A percentile compares a stretch with the other conserved stretches of the same genome.
Conservation (phyloP, 92 coral and sea anemone species). For the Paragorgia papillata region DNA sequence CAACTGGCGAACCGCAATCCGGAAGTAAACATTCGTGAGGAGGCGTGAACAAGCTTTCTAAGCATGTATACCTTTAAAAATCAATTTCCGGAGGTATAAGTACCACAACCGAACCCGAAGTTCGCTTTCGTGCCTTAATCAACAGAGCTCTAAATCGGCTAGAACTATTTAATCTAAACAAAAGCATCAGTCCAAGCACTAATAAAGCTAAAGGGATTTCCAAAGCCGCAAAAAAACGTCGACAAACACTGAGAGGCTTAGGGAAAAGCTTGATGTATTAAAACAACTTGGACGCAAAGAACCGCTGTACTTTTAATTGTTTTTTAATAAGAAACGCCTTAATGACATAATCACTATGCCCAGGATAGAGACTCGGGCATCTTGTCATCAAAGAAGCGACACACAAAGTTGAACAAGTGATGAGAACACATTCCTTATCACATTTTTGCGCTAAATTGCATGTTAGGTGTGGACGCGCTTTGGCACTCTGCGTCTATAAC, state of each 20-base stretch:
- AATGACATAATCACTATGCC: no score
- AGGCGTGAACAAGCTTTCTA: conserved; percentile 26
- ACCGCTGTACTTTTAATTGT: no score
- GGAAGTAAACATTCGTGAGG: conserved; percentile 26
- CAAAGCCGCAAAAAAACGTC: not conserved
- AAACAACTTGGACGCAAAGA: no score
- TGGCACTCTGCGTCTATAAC: no score
- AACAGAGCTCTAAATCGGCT: not conserved
- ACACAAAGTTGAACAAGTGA: no score
- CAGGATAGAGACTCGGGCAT: no score
- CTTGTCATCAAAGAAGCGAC: no score
- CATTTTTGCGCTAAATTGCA: no score
- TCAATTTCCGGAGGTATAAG: not conserved
- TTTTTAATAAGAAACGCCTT: no score
- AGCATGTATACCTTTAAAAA: conserved; percentile 14
- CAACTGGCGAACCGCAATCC: conserved; percentile 32
- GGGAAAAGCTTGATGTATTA: no score
- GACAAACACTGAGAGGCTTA: not conserved
- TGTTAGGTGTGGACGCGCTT: no score
- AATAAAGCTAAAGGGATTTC: not conserved
- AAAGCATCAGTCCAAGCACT: not conserved
- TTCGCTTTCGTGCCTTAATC: not conserved
- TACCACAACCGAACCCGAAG: not conserved
- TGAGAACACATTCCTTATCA: no score
- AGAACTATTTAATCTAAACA: not conserved